Percentiles rank a stretch among this genome's conserved stretches.
Evolutionary conservation across 2,888 invertebrate genomes (phyloP).

Genomic region (Hyalella azteca): DNA sequence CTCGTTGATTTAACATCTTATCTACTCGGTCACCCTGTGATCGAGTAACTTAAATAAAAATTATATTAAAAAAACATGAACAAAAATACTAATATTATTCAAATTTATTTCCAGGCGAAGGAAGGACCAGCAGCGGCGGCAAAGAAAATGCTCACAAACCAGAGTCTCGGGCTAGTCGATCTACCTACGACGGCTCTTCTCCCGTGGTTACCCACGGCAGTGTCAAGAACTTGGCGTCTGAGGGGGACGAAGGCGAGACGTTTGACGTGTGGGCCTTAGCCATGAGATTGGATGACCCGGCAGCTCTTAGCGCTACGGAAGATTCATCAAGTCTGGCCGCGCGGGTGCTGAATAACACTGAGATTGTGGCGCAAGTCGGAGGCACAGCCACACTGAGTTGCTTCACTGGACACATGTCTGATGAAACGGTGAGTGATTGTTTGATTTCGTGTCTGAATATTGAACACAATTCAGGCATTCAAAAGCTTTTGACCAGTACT

Average conservation of each 20-base stretch:
- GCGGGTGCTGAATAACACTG: constrained; percentile 49
- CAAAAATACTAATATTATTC: too few relatives aligned
- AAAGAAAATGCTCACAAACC: neutral
- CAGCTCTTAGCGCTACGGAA: neutral
- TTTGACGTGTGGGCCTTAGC: constrained; percentile 31
- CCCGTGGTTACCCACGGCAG: neutral
- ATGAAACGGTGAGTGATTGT: constrained; percentile 47
- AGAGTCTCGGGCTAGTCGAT: neutral
- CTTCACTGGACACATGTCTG: constrained; percentile 50
- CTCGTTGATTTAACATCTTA: too few relatives aligned
- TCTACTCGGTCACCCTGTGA: too few relatives aligned
- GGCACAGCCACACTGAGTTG: constrained; percentile 52
- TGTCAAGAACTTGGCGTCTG: neutral
- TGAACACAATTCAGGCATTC: too few relatives aligned
- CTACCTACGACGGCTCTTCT: neutral
- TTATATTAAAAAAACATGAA: too few relatives aligned
- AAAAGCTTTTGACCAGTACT: too few relatives aligned
- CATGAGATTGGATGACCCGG: constrained; percentile 31
- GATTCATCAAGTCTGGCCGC: constrained; percentile 15
- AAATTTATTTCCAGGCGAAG: too few relatives aligned
- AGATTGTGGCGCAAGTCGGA: constrained; percentile 50
- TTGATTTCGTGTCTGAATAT: too few relatives aligned
- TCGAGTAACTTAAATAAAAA: too few relatives aligned
- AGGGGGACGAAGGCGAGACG: neutral
- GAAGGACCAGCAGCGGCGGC: neutral